Evolutionary conservation across 2,113 vertebrate species (phyloP), one percentile per base, ranked within the genome.

Genomic region (Platycercus adscitus): DNA sequence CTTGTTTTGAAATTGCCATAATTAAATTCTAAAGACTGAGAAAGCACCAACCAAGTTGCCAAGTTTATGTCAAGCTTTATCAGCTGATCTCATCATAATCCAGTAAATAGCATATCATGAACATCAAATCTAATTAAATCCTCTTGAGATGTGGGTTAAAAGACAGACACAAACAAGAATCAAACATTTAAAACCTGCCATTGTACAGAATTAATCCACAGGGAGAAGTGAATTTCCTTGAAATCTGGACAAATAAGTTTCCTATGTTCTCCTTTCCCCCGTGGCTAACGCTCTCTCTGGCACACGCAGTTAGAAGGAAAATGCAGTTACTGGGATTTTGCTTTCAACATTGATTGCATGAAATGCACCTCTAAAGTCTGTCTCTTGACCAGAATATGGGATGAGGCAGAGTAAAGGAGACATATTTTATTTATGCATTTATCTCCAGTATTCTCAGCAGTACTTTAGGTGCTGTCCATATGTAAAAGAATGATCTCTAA

Each of bases 91-190:
- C 97, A 97, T 98, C 97, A 97, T 98, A 99, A 98, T 98, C 98
- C 96, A 44, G 96, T 98, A 98, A 98, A 98, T 98, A 98, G 98
- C 98, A 96, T 98, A 98, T 98, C 98, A 98, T 97, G 98, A 98
- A 98, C 98, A 98, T 98, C 97, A 98, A 98, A 98, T 98, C 98
- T 98, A 98, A 98, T 98, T 98, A 98, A 98, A 98, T 98, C 98
- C 97, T 96, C 85, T 95, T 95, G 97, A 98, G 96, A 98, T 98
- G 97, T 5, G n/a, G 93, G 97, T 98, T 98, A 98, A 98, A 96
- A 98, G 98, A 97, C 98, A 98, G 97, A 95, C 91, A 92, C 91
- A 97, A 97, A 89, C 89, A 95, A 96, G 95, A 95, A 94, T 93
- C 89, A 94, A 95, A 89, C 88, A 53, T 95, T 96, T 95, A 69